Evolutionary conservation across 2,888 invertebrate genomes (phyloP).

Genomic region (Cryptops parisi): DNA sequence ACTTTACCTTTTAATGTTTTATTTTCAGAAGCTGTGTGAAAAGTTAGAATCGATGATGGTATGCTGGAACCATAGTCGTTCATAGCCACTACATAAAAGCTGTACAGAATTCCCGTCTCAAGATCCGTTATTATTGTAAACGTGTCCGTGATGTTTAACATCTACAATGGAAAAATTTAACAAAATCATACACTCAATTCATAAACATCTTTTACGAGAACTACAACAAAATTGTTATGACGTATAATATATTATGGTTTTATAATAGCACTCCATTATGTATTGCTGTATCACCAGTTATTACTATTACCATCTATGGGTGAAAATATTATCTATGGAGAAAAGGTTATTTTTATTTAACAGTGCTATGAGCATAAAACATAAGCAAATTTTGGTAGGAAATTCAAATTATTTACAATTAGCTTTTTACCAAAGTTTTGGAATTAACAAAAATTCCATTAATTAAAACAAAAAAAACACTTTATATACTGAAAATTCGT

Average conservation of each 20-base stretch:
- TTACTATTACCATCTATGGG: too few species aligned
- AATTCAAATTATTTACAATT: too few species aligned
- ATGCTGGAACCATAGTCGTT: conserved; percentile 65
- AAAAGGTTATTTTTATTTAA: too few species aligned
- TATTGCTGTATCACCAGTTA: too few species aligned
- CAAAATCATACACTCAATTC: background rate
- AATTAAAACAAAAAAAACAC: too few species aligned
- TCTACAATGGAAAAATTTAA: conserved; percentile 10
- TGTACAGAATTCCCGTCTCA: conserved; percentile 53
- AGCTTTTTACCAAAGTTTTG: too few species aligned
- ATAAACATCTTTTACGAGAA: background rate
- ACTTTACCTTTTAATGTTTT: conserved; percentile 6
- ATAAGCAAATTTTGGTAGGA: too few species aligned
- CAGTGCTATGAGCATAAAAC: too few species aligned
- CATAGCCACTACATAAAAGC: conserved; percentile 61
- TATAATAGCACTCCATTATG: too few species aligned
- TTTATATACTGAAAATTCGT: too few species aligned
- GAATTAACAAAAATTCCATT: too few species aligned
- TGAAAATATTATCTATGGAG: too few species aligned
- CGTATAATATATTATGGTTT: background rate
- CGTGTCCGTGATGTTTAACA: conserved; percentile 48
- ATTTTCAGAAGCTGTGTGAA: conserved; percentile 44
- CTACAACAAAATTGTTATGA: background rate
- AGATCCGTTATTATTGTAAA: conserved; percentile 43
- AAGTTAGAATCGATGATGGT: conserved; percentile 62